These are phyloP conservation scores for Marronus borbonicus DNA, from an alignment of 2,888 invertebrate genomes.

Conservation along the genomic window DNA sequence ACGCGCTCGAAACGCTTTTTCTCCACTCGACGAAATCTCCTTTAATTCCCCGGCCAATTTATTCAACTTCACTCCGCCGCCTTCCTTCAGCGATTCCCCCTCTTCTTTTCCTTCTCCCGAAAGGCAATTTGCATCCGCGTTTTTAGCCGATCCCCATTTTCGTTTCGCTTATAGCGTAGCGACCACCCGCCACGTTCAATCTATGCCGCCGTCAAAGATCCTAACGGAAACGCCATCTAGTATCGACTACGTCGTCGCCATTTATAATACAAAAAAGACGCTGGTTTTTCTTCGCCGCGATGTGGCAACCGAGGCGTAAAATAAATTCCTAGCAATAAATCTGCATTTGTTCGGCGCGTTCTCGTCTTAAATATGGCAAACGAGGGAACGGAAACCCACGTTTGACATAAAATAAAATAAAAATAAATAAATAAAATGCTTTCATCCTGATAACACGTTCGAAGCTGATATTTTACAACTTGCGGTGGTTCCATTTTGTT, in stretches of 20 bases:
- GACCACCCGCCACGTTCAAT: not conserved
- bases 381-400: not conserved
- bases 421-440: constrained; percentile 17
- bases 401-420: not conserved
- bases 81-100: not conserved
- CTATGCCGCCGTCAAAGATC: not conserved
- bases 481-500: not conserved
- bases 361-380: not conserved
- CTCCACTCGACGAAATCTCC: not conserved
- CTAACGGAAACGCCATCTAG: constrained; percentile 9
- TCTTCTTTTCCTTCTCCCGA: constrained; percentile 1
- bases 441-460: constrained; percentile 1
- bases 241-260: not conserved
- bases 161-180: not conserved
- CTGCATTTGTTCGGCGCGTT: not conserved
- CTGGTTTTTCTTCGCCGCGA: not conserved
- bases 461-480: constrained; percentile 4
- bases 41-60: constrained; percentile 1
- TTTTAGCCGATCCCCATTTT: not conserved
- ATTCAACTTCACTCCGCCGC: constrained; percentile 2
- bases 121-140: constrained; percentile 7
- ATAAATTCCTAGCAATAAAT: not conserved
- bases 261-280: not conserved
- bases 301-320: constrained; percentile 1
- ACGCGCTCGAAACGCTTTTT: not conserved